These are phyloP conservation scores for Phoxinus phoxinus DNA, from an alignment of 2,113 vertebrate genomes.

Conservation along the genomic window DNA sequence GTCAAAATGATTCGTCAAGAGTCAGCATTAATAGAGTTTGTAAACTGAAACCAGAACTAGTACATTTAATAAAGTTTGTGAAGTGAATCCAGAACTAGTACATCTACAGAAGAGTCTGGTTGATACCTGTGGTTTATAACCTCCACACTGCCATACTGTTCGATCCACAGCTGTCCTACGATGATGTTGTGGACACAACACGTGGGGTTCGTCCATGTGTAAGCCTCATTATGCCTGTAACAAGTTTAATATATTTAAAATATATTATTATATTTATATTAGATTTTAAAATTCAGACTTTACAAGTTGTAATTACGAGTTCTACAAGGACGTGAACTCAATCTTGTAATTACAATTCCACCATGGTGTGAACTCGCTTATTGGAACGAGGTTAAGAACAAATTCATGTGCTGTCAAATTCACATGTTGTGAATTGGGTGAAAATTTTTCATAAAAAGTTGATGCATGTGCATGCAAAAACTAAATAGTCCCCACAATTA, in stretches of 20 bases:
- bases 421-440: no score
- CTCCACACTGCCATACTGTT: conserved; percentile 95
- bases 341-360: no score
- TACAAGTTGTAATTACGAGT: no score
- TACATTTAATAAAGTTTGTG: not conserved
- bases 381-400: no score
- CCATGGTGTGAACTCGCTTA: no score
- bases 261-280: no score
- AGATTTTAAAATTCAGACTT: no score
- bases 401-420: no score
- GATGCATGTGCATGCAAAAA: no score
- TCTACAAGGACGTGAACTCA: no score
- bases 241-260: not conserved
- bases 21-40: not conserved
- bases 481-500: no score
- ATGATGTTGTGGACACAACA: conserved; percentile 99
- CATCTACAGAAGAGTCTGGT: not conserved
- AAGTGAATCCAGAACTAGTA: not conserved
- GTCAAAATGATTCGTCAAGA: not conserved
- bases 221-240: conserved; percentile 89
- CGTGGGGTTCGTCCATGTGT: conserved; percentile 97
- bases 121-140: conserved; percentile 93
- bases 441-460: no score
- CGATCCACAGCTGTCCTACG: conserved; percentile 98
- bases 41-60: not conserved